Evolutionary conservation across 2,797 vertebrate species (phyloP), one percentile per base, ranked within the genome.

Genomic region (Syngnathus rostellatus): DNA sequence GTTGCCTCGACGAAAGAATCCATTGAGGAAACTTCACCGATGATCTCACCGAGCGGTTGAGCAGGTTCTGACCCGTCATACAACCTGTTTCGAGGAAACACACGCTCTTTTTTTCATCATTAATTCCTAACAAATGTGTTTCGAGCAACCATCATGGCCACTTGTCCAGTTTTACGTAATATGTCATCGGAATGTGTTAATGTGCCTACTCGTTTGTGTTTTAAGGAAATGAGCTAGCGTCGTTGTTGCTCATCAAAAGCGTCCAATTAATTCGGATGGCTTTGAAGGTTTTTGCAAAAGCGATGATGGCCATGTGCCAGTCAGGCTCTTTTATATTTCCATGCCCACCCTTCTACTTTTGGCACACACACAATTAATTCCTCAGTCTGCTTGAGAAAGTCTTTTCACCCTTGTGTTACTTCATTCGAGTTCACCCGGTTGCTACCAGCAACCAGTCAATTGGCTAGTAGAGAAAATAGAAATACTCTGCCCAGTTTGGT

Each of bases 301-400:
- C 23, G 10, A 54, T 54, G 39, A 14, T 25, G 64, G 38, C 55
- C 64, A 9, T 43, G 64, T 39, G 38, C 46, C 48, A 41, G 63
- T 19, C 37, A 54, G 48, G 37, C 48, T 7, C 62, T 43, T 43
- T 43, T 43, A 31, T 31, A 11, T 40, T 53, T 64, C 41, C 51
- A 41, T 65, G 41, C 5, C 50, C 51, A 55, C n/a, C 64, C 40
- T 40, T 12, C 50, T 39, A 40, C 37, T 65, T 41, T 53, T 38
- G 37, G 64, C 64, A 65, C 64, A 65, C 38, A 65, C 55, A 12
- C 16, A 51, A 46, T 46, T 25, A 57, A 57, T 65, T 55, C 51
- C 64, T 55, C 39, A 65, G n/a, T 38, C 64, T 54, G 38, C 37
- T n/a, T 41, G 51, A 38, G 64, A 65, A 65, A 55, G 41, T 25